phyloP scores from a whole-genome alignment of 2,888 invertebrate genomes.

The Ophraella communa region DNA sequence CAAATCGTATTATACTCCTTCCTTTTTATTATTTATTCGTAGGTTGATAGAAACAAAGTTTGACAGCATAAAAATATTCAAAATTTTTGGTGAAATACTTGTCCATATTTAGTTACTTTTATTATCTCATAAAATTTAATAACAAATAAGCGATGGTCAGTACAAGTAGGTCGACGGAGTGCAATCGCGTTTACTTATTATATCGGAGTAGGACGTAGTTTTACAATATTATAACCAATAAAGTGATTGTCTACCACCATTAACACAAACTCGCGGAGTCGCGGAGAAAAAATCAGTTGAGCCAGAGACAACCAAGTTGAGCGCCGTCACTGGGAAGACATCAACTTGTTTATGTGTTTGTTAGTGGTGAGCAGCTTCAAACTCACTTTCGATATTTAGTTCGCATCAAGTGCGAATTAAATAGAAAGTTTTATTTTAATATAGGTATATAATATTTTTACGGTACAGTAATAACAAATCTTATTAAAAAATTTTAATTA shows the following conservation, averaged over 20 bases:
- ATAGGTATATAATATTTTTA: constrained; percentile 3
- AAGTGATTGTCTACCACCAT: too few relatives aligned
- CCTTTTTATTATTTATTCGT: too few relatives aligned
- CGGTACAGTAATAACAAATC: constrained; percentile 5
- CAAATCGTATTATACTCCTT: too few relatives aligned
- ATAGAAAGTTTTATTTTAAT: constrained; percentile 16
- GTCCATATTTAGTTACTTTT: too few relatives aligned
- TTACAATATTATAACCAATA: constrained; percentile 1
- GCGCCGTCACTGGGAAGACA: neutral
- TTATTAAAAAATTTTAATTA: constrained; percentile 9
- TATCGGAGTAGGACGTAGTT: neutral
- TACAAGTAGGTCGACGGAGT: neutral
- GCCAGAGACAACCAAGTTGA: neutral
- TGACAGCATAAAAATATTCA: too few relatives aligned
- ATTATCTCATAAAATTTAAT: neutral
- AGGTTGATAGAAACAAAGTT: too few relatives aligned
- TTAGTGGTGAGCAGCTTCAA: neutral
- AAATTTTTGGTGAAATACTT: too few relatives aligned
- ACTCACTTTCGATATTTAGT: neutral
- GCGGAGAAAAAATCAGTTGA: too few relatives aligned
- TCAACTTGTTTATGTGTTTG: neutral
- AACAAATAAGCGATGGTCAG: neutral
- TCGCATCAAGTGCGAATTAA: neutral
- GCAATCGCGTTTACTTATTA: neutral
- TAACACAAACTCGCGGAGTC: neutral